Conservation (phyloP, 1,140 invertebrate genomes). For the Diploscapter pachys region DNA sequence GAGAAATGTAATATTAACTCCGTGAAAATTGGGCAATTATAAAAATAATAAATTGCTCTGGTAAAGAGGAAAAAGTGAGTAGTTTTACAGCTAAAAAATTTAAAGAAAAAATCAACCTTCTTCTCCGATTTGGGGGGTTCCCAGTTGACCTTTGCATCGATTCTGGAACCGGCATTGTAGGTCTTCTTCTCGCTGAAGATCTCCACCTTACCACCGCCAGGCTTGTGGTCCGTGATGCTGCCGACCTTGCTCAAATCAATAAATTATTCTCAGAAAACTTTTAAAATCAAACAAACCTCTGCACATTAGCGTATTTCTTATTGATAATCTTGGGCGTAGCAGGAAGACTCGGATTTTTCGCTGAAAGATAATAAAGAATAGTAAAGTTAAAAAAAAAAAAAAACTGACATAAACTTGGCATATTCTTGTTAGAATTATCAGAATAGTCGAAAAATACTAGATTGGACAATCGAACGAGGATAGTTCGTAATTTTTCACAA, state of each 20-base stretch:
- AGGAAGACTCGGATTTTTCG: not conserved
- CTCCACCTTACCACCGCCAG: slow-evolving; percentile 32
- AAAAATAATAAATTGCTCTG: not conserved
- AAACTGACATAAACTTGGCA: no score
- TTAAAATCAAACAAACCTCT: not conserved
- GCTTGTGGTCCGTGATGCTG: slow-evolving; percentile 25
- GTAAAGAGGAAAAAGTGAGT: no score
- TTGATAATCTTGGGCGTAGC: slow-evolving; percentile 9
- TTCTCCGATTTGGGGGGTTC: no score
- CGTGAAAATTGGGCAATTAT: slow-evolving; percentile 1
- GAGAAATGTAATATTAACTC: slow-evolving; percentile 54
- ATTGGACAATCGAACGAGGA: no score
- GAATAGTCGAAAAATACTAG: no score
- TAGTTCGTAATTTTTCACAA: no score
- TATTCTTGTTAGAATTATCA: no score
- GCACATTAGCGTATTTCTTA: slow-evolving; percentile 11
- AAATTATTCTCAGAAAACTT: not conserved
- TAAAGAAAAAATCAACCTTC: no score
- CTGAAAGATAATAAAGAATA: not conserved
- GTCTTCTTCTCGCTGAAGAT: slow-evolving; percentile 39
- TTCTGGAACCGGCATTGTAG: slow-evolving; percentile 85
- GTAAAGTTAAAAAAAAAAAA: no score
- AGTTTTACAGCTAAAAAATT: no score
- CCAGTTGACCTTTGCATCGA: slow-evolving; percentile 67
- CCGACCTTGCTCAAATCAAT: slow-evolving; percentile 27